Base-by-base conservation (phyloP, 2,113 vertebrate species). In the Apodemus speciosus region DNA sequence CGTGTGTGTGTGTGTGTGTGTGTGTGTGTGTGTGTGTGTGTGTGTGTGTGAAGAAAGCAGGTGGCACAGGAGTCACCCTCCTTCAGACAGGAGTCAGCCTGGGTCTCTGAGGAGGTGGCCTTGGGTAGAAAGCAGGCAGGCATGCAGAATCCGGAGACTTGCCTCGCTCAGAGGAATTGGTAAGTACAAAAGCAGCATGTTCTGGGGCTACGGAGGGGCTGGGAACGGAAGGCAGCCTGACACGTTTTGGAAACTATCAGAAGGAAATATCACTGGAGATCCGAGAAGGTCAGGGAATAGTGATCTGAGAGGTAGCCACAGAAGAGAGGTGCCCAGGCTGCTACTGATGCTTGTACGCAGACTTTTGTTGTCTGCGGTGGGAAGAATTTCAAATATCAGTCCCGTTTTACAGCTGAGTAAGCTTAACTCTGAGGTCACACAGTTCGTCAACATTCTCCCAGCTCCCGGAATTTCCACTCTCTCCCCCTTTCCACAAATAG, bases 361-460 rank as follows among this genome's bases (percentile, higher is more conserved):
- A 15, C 6, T 51, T 91, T 90, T 87, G 58, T 76, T 85, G 40
- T 32, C 71, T 20, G 40, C 0, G 60, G 9, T 46, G 66, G 32
- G 51, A 85, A 87, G 23, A 58, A 62, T 23, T 85, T 23, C 58
- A 6, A 62, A 49, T 30, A 14, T 35, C 14, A 27, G 4, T 53
- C 11, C 69, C 15, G 11, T 73, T 94, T 93, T 88, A 38, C n/a
- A 94, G 85, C 27, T 69, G 64, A 96, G 40, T 85, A 90, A 84
- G 73, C 58, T 60, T 93, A 87, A 40, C 40, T 71, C 73, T 80
- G 30, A 56, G 32, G 91, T 38, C 38, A 60, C 3, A 13, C 27
- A n/a, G 53, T 56, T 77, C 87, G 21, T 85, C 76, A 66, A 81
- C 21, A 25, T 72, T 95, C 53, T 62, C 56, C 64, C 1, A 84